Evolutionary conservation across 2,113 vertebrate genomes (phyloP).

Genomic region (Tringa solitaria): DNA sequence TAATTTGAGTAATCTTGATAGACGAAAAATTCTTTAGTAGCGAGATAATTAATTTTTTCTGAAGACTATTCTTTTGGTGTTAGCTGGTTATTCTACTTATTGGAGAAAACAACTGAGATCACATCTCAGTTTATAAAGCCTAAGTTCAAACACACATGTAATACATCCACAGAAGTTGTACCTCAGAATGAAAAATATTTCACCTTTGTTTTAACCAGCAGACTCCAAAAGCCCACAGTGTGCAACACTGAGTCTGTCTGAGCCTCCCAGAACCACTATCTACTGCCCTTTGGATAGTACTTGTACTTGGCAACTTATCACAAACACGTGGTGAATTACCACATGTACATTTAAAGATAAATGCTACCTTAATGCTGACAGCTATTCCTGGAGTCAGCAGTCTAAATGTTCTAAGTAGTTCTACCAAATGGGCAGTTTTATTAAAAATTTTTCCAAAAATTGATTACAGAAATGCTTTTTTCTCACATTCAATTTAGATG

Average conservation of each 20-base stretch:
- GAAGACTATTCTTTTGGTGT: neutral
- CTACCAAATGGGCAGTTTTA: neutral
- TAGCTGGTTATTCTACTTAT: neutral
- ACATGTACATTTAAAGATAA: slow-evolving; percentile 25
- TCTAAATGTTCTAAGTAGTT: neutral
- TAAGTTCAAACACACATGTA: neutral
- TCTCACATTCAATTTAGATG: neutral
- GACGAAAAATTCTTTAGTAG: neutral
- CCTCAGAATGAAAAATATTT: neutral
- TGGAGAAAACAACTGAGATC: neutral
- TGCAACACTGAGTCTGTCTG: neutral
- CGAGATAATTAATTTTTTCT: neutral
- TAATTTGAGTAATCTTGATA: neutral
- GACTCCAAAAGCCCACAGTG: neutral
- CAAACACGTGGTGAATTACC: slow-evolving; percentile 8
- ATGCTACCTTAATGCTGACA: neutral
- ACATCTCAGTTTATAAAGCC: neutral
- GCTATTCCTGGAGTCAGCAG: neutral
- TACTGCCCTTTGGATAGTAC: neutral
- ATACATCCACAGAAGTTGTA: neutral
- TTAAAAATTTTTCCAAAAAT: neutral
- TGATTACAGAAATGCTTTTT: neutral
- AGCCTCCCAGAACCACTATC: neutral
- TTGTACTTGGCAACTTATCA: neutral
- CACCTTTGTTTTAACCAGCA: neutral